Evolutionary conservation across 2,113 vertebrate genomes (phyloP).

Genomic region (Tachuris rubrigastra): DNA sequence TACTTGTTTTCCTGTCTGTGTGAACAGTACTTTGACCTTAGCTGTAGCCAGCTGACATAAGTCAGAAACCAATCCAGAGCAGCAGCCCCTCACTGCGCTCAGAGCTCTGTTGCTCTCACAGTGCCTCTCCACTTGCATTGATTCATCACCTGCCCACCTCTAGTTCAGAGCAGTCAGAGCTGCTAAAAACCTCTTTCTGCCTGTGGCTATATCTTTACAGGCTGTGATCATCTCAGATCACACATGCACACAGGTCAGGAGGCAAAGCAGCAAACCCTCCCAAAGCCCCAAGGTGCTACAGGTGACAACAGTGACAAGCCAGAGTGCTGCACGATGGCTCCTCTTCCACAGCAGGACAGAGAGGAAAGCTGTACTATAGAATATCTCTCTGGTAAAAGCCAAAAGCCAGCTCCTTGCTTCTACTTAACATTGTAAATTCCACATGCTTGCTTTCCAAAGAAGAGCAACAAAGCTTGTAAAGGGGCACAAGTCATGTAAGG

Average conservation of each 20-base stretch:
- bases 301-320: background rate
- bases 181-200: background rate
- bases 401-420: background rate
- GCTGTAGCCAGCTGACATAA: background rate
- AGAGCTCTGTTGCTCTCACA: rapidly evolving
- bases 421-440: background rate
- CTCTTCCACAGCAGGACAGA: background rate
- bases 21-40: background rate
- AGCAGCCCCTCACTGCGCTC: rapidly evolving
- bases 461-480: background rate
- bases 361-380: background rate
- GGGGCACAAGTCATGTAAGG: background rate
- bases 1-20: background rate
- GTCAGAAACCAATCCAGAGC: background rate
- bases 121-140: background rate
- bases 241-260: background rate
- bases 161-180: background rate
- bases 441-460: background rate
- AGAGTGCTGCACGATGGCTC: background rate
- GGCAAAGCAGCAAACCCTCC: background rate
- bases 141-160: background rate
- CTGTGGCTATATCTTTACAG: constrained; percentile 10
- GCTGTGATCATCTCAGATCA: constrained; percentile 43
- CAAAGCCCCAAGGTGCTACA: background rate
- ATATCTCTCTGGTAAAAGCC: background rate